Evolutionary conservation across 2,888 invertebrate species (phyloP).

Genomic region (Cataglyphis altisquamis): DNA sequence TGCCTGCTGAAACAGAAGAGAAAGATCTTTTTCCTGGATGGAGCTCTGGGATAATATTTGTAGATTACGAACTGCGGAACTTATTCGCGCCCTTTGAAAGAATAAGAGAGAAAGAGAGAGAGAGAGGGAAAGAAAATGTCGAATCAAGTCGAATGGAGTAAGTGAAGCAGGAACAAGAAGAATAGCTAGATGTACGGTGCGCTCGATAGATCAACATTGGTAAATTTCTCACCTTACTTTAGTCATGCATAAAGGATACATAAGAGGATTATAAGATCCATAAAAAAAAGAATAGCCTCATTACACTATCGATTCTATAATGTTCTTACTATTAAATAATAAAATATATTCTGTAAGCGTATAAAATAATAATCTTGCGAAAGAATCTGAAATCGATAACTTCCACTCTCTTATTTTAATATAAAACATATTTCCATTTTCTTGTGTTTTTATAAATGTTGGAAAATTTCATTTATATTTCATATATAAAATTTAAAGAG

Average conservation of each 20-base stretch:
- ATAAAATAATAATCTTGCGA: not conserved
- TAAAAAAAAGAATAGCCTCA: not conserved
- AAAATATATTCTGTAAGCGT: not conserved
- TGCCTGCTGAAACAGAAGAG: slow-evolving; percentile 49
- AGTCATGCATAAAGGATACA: slow-evolving; percentile 34
- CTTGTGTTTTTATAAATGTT: not conserved
- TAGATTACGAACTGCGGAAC: slow-evolving; percentile 61
- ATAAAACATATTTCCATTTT: slow-evolving; percentile 5
- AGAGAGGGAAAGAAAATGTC: slow-evolving; percentile 9
- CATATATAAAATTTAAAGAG: not conserved
- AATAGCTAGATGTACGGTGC: slow-evolving; percentile 17
- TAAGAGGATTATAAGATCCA: slow-evolving; percentile 26
- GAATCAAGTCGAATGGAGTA: slow-evolving; percentile 37
- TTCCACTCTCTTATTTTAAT: not conserved
- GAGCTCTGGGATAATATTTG: slow-evolving; percentile 74
- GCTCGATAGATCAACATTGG: slow-evolving; percentile 37
- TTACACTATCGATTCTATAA: slow-evolving; percentile 10
- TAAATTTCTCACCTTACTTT: slow-evolving; percentile 40
- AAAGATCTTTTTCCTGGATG: slow-evolving; percentile 53
- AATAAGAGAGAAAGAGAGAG: slow-evolving; percentile 24
- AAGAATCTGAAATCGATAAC: not conserved
- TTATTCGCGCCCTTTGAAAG: slow-evolving; percentile 45
- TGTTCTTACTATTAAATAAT: not conserved
- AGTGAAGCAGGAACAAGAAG: slow-evolving; percentile 33
- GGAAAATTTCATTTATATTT: slow-evolving; percentile 8